phyloP scores from a whole-genome alignment of 2,797 vertebrate species.

The Momotus momota region DNA sequence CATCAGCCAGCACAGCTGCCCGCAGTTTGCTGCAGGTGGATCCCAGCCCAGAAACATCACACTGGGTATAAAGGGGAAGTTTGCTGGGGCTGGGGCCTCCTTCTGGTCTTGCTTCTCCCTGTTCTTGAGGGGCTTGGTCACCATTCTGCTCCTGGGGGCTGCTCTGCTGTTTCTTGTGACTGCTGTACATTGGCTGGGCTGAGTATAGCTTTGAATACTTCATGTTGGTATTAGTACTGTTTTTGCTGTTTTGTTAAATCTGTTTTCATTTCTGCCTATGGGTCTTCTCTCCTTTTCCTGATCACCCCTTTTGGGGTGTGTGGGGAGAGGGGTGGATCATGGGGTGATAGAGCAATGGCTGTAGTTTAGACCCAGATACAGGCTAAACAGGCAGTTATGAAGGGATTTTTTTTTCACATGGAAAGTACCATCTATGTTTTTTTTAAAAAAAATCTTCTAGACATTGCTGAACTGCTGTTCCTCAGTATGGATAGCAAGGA shows the following conservation, averaged over 20 bases:
- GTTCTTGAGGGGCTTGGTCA: not conserved
- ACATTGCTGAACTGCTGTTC: not conserved
- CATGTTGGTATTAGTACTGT: too few relatives aligned
- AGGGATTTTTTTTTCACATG: not conserved
- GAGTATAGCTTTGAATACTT: not conserved
- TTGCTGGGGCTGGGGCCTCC: too few relatives aligned
- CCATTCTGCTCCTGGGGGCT: not conserved
- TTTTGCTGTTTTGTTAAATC: not conserved
- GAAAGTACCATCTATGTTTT: not conserved
- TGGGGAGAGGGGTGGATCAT: not conserved
- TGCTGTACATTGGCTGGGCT: not conserved
- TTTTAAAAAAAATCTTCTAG: not conserved
- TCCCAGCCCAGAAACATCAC: not conserved
- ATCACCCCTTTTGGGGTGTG: not conserved
- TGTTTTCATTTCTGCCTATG: too few relatives aligned
- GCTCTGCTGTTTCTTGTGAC: not conserved
- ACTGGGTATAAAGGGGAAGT: too few relatives aligned
- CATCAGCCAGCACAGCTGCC: not conserved
- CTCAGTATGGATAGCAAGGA: not conserved
- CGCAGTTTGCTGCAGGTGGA: not conserved
- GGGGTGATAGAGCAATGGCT: not conserved
- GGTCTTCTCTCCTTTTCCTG: not conserved
- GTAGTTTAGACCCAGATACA: not conserved
- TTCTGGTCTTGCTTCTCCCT: not conserved
- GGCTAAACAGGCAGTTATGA: not conserved